Conservation (phyloP, 2,113 vertebrate genomes). For the Rynchops niger region DNA sequence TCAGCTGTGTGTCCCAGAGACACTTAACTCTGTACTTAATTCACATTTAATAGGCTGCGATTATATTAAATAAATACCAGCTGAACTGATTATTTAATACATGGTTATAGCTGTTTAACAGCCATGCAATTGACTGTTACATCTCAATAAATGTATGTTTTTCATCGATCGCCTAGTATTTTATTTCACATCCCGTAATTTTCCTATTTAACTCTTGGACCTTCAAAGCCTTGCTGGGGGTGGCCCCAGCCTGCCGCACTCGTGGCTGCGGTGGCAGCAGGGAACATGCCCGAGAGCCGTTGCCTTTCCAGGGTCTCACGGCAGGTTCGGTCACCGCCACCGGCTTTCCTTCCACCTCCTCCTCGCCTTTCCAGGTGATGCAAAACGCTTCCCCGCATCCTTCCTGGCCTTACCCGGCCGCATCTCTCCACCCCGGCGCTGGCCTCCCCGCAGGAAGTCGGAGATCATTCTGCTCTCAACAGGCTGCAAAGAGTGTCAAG, state of each 20-base stretch:
- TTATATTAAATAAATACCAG: slow-evolving; percentile 80
- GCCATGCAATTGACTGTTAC: slow-evolving; percentile 69
- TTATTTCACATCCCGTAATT: slow-evolving; percentile 36
- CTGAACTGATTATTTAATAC: slow-evolving; percentile 78
- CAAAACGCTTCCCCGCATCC: background rate
- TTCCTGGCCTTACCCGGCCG: background rate
- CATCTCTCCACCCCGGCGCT: background rate
- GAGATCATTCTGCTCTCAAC: slow-evolving; percentile 42
- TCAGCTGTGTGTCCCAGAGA: slow-evolving; percentile 68
- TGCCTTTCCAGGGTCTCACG: background rate
- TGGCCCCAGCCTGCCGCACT: background rate
- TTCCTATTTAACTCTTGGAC: background rate
- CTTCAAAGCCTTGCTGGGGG: background rate
- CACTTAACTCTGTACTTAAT: slow-evolving; percentile 76
- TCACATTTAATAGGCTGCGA: slow-evolving; percentile 77
- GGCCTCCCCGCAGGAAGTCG: slow-evolving; percentile 11
- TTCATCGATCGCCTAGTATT: slow-evolving; percentile 34
- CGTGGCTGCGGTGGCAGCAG: accelerated
- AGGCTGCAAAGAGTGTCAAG: slow-evolving; percentile 43
- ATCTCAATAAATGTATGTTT: slow-evolving; percentile 73
- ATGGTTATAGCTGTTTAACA: slow-evolving; percentile 73
- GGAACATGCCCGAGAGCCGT: background rate
- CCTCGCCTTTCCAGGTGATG: background rate
- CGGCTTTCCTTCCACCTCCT: background rate
- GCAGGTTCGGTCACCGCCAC: background rate